These are phyloP conservation scores for Nudaria mundana DNA, from an alignment of 2,888 invertebrate genomes.

Conservation along the genomic window DNA sequence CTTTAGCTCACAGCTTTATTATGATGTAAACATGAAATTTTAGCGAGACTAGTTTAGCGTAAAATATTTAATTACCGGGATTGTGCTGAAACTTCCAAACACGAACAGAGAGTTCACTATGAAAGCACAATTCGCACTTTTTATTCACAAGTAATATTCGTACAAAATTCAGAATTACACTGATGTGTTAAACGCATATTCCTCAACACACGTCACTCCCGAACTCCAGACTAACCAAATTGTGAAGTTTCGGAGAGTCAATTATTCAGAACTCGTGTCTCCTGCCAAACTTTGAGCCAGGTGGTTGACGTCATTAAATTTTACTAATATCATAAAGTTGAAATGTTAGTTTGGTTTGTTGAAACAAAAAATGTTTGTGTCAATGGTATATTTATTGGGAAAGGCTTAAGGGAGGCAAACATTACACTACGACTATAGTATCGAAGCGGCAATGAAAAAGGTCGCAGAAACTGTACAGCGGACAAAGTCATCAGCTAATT, in stretches of 20 bases:
- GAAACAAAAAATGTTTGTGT: too few relatives aligned
- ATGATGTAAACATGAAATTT: conserved; percentile 28
- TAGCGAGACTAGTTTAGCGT: conserved; percentile 1
- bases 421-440: too few relatives aligned
- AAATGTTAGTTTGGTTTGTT: too few relatives aligned
- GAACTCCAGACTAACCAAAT: conserved; percentile 74
- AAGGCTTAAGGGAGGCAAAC: too few relatives aligned
- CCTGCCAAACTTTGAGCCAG: conserved; percentile 77
- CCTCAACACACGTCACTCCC: conserved; percentile 52
- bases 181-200: conserved; percentile 29
- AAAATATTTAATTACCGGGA: conserved; percentile 7
- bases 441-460: too few relatives aligned
- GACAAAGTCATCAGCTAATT: too few relatives aligned
- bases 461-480: too few relatives aligned
- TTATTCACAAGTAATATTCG: conserved; percentile 33
- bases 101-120: conserved; percentile 18
- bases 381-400: too few relatives aligned
- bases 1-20: conserved; percentile 24
- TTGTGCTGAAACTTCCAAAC: conserved; percentile 8
- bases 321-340: too few relatives aligned
- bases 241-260: conserved; percentile 66
- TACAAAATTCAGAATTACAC: conserved; percentile 31
- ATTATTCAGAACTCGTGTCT: conserved; percentile 71
- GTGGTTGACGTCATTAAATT: conserved; percentile 69
- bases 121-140: conserved; percentile 22